These are phyloP conservation scores for Dysdera silvatica DNA, from an alignment of 1,140 invertebrate species.

Conservation along the genomic window DNA sequence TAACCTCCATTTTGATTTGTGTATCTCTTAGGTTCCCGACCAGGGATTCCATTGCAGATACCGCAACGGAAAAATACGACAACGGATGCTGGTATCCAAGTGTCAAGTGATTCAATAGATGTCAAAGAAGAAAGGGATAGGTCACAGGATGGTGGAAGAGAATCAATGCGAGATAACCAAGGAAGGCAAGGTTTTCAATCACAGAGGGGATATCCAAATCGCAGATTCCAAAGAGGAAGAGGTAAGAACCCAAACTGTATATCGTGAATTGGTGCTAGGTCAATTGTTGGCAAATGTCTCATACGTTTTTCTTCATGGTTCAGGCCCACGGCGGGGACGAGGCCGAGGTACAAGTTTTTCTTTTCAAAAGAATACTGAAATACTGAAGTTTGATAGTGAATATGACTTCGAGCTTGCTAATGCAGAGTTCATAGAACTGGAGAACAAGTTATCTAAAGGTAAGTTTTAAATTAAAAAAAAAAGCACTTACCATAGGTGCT, in stretches of 20 bases:
- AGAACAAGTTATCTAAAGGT: conserved; percentile 52
- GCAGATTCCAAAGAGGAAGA: neutral
- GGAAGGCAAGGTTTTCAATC: too few relatives aligned
- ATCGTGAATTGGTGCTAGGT: too few relatives aligned
- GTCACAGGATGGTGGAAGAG: neutral
- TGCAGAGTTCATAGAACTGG: conserved; percentile 87
- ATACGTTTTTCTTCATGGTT: too few relatives aligned
- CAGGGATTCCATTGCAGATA: conserved; percentile 53
- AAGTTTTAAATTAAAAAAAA: too few relatives aligned
- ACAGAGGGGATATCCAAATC: too few relatives aligned
- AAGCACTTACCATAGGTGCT: too few relatives aligned
- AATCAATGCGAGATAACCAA: too few relatives aligned
- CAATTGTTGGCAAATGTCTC: too few relatives aligned
- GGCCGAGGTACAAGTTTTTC: neutral
- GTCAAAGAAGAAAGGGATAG: neutral
- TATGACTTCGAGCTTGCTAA: conserved; percentile 98
- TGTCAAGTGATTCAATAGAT: conserved; percentile 33
- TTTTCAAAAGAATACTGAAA: neutral
- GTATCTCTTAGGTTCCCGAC: conserved; percentile 44
- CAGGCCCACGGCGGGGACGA: neutral
- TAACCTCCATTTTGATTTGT: too few relatives aligned
- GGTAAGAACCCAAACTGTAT: neutral
- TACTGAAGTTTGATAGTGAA: conserved; percentile 54
- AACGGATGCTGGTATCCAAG: conserved; percentile 70
- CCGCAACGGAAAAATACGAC: conserved; percentile 57